Percentiles rank a stretch among this genome's conserved stretches.
These are phyloP conservation scores for Bugulina stolonifera DNA, from an alignment of 2,888 invertebrate species.

Conservation along the genomic window DNA sequence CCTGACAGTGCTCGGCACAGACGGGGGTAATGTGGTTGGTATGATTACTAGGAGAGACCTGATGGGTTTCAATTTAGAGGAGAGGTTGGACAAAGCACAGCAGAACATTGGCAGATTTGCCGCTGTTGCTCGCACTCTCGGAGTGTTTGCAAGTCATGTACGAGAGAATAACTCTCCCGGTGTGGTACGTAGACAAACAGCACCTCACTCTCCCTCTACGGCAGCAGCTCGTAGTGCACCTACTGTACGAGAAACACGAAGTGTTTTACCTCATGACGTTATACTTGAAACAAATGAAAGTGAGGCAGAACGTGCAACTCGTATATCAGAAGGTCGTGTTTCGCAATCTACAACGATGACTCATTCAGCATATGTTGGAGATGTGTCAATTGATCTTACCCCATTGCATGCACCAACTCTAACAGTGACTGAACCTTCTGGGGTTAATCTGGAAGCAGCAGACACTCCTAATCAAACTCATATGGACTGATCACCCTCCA, in stretches of 20 bases:
- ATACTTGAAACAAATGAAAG: background rate
- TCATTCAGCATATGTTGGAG: too few relatives aligned
- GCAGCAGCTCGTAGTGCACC: background rate
- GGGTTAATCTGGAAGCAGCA: too few relatives aligned
- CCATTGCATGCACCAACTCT: too few relatives aligned
- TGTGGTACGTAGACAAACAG: too few relatives aligned
- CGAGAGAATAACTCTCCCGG: background rate
- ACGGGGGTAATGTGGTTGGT: conserved; percentile 49
- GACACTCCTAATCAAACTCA: too few relatives aligned
- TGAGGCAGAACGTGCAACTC: background rate
- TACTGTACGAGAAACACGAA: too few relatives aligned
- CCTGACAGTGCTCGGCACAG: conserved; percentile 46
- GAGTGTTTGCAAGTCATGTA: background rate
- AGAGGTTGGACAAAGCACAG: conserved; percentile 39
- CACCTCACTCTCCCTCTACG: background rate
- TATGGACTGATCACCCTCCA: too few relatives aligned
- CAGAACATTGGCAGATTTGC: conserved; percentile 22
- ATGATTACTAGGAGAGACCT: conserved; percentile 55
- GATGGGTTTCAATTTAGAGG: conserved; percentile 53
- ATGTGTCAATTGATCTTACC: too few relatives aligned
- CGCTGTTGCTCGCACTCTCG: background rate
- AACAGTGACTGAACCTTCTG: too few relatives aligned
- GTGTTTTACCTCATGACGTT: too few relatives aligned
- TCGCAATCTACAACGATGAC: too few relatives aligned
- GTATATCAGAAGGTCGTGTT: too few relatives aligned